Conservation (phyloP, 2,888 invertebrate genomes). For the Leptinotarsa tumamoca region DNA sequence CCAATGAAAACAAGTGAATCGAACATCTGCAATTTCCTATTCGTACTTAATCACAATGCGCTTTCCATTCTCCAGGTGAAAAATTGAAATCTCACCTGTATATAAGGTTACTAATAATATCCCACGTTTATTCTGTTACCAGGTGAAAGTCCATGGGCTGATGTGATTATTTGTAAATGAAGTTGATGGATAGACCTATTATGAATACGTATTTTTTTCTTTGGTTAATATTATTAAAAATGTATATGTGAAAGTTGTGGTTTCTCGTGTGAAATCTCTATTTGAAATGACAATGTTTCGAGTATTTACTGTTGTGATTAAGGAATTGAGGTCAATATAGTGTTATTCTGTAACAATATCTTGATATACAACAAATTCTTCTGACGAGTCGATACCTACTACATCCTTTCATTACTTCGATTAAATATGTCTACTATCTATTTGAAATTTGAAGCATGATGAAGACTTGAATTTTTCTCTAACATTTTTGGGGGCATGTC, state of each 20-base stretch:
- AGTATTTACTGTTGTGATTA: not conserved
- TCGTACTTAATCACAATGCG: not conserved
- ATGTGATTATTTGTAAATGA: constrained; percentile 5
- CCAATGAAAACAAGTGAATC: no score
- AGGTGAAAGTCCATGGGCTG: not conserved
- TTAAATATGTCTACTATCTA: no score
- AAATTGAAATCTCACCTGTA: not conserved
- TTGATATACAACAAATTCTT: no score
- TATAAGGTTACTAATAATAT: not conserved
- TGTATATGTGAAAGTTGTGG: not conserved
- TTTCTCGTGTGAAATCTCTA: constrained; percentile 7
- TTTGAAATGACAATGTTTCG: not conserved
- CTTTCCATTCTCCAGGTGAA: not conserved
- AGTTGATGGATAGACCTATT: constrained; percentile 13
- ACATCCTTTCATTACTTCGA: no score
- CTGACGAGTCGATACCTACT: no score
- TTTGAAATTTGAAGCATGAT: no score
- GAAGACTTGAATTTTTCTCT: no score
- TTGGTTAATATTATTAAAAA: not conserved
- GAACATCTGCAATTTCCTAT: no score
- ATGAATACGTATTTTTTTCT: constrained; percentile 9
- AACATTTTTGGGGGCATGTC: no score
- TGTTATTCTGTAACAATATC: no score
- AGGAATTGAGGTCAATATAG: not conserved
- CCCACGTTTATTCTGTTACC: constrained; percentile 8